Conservation (phyloP, 1,140 invertebrate species). For the Heliconius hermathena region DNA sequence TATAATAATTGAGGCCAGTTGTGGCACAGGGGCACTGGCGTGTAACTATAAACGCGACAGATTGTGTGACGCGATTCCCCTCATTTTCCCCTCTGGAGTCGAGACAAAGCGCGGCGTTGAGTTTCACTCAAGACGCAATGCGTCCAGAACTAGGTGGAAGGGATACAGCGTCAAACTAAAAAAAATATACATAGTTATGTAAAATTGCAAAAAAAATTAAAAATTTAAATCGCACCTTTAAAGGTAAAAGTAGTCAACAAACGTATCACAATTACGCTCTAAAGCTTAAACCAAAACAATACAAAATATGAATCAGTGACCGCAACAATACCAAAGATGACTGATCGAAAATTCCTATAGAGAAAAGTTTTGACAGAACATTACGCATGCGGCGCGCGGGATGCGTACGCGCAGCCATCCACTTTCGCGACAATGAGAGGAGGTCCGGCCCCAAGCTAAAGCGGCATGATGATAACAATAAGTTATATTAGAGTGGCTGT, state of each 20-base stretch:
- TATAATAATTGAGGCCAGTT: too few relatives aligned
- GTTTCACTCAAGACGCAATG: too few relatives aligned
- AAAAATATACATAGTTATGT: too few relatives aligned
- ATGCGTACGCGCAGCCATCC: constrained; percentile 63
- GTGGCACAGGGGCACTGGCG: too few relatives aligned
- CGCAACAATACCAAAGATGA: constrained; percentile 54
- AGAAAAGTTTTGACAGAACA: constrained; percentile 71
- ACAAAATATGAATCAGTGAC: constrained; percentile 46
- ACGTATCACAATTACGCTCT: not conserved
- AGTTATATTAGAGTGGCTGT: not conserved
- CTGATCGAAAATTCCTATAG: constrained; percentile 60
- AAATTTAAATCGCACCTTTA: not conserved
- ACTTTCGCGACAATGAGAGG: constrained; percentile 54
- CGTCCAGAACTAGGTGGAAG: too few relatives aligned
- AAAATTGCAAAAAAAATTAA: too few relatives aligned
- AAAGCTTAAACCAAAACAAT: not conserved
- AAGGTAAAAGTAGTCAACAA: not conserved
- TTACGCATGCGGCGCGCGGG: constrained; percentile 62
- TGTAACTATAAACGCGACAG: too few relatives aligned
- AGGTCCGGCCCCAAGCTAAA: not conserved
- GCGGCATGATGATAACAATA: constrained; percentile 1
- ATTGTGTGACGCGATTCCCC: too few relatives aligned
- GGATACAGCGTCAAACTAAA: too few relatives aligned
- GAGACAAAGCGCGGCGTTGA: too few relatives aligned
- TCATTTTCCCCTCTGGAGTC: too few relatives aligned